Evolutionary conservation across 2,113 vertebrate genomes (phyloP).

Genomic region (Corapipo altera): DNA sequence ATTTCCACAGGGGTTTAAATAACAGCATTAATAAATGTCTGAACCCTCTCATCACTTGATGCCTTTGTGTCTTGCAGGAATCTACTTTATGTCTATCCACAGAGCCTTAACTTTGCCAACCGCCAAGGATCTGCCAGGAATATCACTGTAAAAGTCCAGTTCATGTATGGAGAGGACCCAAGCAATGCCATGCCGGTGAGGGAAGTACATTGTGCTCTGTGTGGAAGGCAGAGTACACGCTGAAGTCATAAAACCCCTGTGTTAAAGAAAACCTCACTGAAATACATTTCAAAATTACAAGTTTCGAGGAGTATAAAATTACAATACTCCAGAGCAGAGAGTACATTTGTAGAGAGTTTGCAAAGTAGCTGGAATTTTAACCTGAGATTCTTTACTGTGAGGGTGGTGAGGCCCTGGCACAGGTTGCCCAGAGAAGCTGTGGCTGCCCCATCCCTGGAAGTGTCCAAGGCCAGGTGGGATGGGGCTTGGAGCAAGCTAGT

Average conservation of each 20-base stretch:
- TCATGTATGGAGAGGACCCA: conserved; percentile 96
- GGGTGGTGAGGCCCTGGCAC: background rate
- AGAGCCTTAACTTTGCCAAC: conserved; percentile 98
- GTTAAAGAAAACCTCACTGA: background rate
- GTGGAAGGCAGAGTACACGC: background rate
- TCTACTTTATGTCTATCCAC: conserved; percentile 93
- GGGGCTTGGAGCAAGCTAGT: background rate
- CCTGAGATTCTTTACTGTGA: background rate
- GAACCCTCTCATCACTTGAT: background rate
- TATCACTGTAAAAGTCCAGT: conserved; percentile 98
- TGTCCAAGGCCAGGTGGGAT: background rate
- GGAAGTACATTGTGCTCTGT: background rate
- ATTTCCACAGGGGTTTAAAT: background rate
- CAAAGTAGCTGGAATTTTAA: background rate
- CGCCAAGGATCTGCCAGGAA: conserved; percentile 97
- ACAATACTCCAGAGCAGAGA: background rate
- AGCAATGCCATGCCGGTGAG: conserved; percentile 96
- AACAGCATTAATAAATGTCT: background rate
- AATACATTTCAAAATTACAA: background rate
- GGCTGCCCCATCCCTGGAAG: background rate
- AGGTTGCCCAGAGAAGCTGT: background rate
- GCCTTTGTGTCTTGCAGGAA: conserved; percentile 81
- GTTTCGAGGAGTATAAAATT: background rate
- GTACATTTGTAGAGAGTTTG: background rate
- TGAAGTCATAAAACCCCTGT: background rate